phyloP scores from a whole-genome alignment of 2,113 vertebrate species.

The Bothrops jararaca region DNA sequence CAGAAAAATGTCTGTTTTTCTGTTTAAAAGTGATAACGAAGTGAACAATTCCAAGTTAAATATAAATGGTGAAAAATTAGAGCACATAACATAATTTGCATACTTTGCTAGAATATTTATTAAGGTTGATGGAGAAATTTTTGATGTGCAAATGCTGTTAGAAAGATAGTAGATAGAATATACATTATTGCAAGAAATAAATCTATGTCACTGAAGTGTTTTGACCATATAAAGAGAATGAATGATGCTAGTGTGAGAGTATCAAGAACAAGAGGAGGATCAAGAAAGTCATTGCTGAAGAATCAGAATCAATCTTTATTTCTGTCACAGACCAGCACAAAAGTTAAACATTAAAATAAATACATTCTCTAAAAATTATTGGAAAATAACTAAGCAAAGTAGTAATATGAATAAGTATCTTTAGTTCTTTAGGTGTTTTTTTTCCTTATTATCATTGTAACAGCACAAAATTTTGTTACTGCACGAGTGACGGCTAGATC shows the following conservation, averaged over 20 bases:
- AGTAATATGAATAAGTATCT: too few species aligned
- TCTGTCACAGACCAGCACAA: too few species aligned
- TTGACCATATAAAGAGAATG: not conserved
- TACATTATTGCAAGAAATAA: not conserved
- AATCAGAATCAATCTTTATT: too few species aligned
- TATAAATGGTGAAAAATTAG: not conserved
- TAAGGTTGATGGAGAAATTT: not conserved
- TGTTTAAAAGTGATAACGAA: not conserved
- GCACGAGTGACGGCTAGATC: too few species aligned
- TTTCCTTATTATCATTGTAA: too few species aligned
- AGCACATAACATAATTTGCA: not conserved
- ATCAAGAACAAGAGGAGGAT: not conserved
- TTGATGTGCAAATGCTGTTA: not conserved
- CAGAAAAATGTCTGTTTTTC: not conserved
- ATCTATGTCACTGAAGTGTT: not conserved
- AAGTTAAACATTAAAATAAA: too few species aligned
- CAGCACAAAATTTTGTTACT: too few species aligned
- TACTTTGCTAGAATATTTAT: not conserved
- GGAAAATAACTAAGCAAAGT: too few species aligned
- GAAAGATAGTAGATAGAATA: not conserved
- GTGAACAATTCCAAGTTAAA: not conserved
- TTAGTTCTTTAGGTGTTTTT: too few species aligned
- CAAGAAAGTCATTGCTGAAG: not conserved
- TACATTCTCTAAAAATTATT: too few species aligned
- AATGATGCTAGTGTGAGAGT: not conserved